Conservation (phyloP, 2,888 invertebrate species). For the Hirtodrosophila alboralis region DNA sequence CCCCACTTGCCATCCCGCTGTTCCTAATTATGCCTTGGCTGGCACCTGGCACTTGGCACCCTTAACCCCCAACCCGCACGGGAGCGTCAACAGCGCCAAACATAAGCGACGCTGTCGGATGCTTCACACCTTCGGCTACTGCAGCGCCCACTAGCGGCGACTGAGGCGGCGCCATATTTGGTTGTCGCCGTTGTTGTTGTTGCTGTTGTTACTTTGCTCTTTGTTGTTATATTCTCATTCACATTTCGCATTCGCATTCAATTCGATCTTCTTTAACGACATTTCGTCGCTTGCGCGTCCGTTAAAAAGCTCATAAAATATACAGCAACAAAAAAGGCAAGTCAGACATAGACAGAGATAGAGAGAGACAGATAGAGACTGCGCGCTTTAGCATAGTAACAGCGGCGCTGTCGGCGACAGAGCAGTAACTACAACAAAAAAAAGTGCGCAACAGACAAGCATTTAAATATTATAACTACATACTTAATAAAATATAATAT, state of each 20-base stretch:
- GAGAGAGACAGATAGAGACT: constrained; percentile 16
- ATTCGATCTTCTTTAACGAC: constrained; percentile 76
- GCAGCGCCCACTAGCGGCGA: constrained; percentile 47
- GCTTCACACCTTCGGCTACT: constrained; percentile 59
- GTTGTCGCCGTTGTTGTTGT: constrained; percentile 27
- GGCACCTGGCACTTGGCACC: constrained; percentile 1
- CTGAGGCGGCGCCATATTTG: constrained; percentile 69
- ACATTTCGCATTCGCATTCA: constrained; percentile 68
- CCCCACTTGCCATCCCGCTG: constrained; percentile 4
- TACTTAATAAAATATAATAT: constrained; percentile 33
- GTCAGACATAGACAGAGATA: constrained; percentile 38
- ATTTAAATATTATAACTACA: constrained; percentile 47
- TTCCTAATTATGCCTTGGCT: constrained; percentile 4
- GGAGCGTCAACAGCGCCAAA: too few relatives aligned
- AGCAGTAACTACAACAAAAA: constrained; percentile 42
- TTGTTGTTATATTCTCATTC: constrained; percentile 48
- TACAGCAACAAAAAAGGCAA: constrained; percentile 54
- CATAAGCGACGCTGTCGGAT: constrained; percentile 33
- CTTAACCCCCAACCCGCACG: too few relatives aligned
- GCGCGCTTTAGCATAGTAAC: constrained; percentile 2
- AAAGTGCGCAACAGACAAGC: constrained; percentile 49
- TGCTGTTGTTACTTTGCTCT: constrained; percentile 22
- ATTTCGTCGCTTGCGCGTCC: constrained; percentile 47
- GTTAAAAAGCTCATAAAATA: constrained; percentile 60
- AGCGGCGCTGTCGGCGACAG: constrained; percentile 16